Evolutionary conservation across 2,888 invertebrate genomes (phyloP).

Genomic region (Diarsia brunnea): DNA sequence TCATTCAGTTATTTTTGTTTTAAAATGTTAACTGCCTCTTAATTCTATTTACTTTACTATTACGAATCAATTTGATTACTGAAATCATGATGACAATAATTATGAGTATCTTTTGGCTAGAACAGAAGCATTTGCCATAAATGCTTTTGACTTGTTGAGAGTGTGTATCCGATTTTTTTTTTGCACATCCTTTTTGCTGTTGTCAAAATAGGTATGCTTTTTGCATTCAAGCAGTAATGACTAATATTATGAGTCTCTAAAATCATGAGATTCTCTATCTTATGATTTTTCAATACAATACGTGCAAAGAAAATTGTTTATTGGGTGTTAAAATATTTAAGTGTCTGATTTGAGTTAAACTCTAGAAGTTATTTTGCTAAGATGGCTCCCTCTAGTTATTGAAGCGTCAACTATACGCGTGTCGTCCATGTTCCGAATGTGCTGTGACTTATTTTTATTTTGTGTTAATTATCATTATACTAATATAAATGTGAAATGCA

Average conservation of each 20-base stretch:
- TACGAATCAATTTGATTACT: background rate
- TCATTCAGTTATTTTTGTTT: background rate
- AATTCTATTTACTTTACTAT: too few relatives aligned
- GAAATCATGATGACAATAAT: background rate
- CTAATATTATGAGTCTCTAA: background rate
- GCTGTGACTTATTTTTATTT: constrained; percentile 90
- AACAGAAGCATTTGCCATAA: background rate
- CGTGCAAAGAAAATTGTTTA: background rate
- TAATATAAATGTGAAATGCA: constrained; percentile 86
- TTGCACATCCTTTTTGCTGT: constrained; percentile 46
- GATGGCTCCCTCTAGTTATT: constrained; percentile 87
- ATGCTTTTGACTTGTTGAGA: background rate
- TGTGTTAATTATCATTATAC: constrained; percentile 85
- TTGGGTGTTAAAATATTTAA: background rate
- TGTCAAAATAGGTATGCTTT: constrained; percentile 44
- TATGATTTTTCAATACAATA: background rate
- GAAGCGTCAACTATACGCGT: constrained; percentile 86
- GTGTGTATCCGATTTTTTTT: constrained; percentile 43
- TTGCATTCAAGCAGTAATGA: background rate
- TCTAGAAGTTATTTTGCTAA: constrained; percentile 83
- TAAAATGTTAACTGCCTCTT: too few relatives aligned
- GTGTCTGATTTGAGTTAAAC: constrained; percentile 59
- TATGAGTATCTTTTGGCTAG: background rate
- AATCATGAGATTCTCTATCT: background rate
- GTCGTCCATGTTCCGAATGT: constrained; percentile 90